phyloP scores from a whole-genome alignment of 2,888 invertebrate species.

The Neoaliturus tenellus region DNA sequence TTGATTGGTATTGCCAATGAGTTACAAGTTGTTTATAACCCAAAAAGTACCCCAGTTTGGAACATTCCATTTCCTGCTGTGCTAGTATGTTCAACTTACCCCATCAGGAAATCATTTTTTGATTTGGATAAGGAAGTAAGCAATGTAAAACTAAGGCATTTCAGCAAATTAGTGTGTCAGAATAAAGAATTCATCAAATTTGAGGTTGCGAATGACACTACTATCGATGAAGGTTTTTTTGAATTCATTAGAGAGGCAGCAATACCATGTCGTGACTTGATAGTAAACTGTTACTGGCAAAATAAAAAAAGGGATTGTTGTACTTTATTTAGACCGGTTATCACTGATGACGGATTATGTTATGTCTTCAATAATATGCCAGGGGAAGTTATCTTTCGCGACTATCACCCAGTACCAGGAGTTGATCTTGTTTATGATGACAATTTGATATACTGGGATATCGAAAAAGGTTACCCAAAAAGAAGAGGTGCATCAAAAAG shows the following conservation, averaged over 20 bases:
- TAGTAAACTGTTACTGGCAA: neutral
- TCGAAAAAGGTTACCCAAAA: neutral
- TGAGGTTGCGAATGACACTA: neutral
- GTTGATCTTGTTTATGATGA: neutral
- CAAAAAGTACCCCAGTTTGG: conserved; percentile 18
- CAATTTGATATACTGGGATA: neutral
- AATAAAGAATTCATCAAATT: neutral
- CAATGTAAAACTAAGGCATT: neutral
- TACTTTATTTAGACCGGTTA: conserved; percentile 8
- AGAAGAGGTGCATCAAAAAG: neutral
- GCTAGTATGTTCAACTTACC: neutral
- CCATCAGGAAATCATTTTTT: conserved; percentile 21
- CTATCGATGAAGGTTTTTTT: conserved; percentile 5
- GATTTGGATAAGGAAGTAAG: neutral
- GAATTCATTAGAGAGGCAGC: neutral
- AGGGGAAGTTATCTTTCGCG: neutral
- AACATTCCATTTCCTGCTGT: conserved; percentile 37
- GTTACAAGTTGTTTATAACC: neutral
- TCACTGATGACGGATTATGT: neutral
- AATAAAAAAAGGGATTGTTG: neutral
- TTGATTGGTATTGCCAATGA: neutral
- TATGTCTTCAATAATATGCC: neutral
- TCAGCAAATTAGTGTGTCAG: neutral
- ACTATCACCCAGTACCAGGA: neutral
- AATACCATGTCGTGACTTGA: neutral